Evolutionary conservation across 2,797 vertebrate species (phyloP), one percentile per base, ranked within the genome.

Genomic region (Dallia pectoralis): DNA sequence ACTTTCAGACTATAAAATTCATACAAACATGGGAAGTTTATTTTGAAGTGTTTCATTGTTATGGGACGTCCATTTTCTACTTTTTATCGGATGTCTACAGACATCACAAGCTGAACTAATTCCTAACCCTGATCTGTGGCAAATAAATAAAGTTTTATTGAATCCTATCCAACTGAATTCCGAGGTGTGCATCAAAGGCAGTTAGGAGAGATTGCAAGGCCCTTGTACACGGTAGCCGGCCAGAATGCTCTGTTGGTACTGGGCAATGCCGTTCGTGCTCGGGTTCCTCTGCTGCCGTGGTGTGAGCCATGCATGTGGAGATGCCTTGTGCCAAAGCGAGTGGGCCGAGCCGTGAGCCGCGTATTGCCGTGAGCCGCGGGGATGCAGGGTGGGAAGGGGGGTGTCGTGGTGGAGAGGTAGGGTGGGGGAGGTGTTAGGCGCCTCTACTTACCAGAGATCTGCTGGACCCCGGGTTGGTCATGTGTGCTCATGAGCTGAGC

Each of bases 401-500:
- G 61, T 9, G 36, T 40, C 36, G 40, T 64, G 67, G 53, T 56
- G 51, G 25, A 72, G 81, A 40, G 51, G 22, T 47, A 61, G 6
- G 29, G 63, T 19, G 66, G 19, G 65, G 69, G n/a, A 14, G 65
- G 53, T 79, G 72, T n/a, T 48, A 18, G 73, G 70, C n/a, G 65
- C 16, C 29, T 44, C 1, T 76, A 92, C 96, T 96, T 92, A 99
- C 97, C 97, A 89, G 97, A 94, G 87, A 97, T 90, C 88, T 98
- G 86, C 92, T 96, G 97, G 86, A 93, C 91, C 59, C 95, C 93
- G 18, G 97, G 95, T 91, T 97, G 97, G 84, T 97, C 97, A 19
- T 95, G 95, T 83, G 96, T 91, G 90, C 96, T 97, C 89, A 99
- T 93, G 87, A 99, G 92, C 94, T 99, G 97, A 70, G 96, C 92